Evolutionary conservation across 2,113 vertebrate genomes (phyloP), one percentile per base, ranked within the genome.

Genomic region (Erinaceus europaeus): DNA sequence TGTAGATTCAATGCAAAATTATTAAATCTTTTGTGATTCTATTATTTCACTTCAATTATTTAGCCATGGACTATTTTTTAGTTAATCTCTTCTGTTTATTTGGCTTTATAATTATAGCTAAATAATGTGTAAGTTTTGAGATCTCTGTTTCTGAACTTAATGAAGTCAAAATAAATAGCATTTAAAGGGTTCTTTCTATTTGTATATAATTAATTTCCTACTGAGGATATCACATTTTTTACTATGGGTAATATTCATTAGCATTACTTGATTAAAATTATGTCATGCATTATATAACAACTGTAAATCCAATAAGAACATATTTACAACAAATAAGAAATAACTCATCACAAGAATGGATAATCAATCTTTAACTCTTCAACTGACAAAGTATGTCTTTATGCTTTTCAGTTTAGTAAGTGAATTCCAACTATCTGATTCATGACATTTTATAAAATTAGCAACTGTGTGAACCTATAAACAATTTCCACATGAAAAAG

Each of bases 81-180:
- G 82, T 48, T 84, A 85, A 73, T 50, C 7, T 59, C 12, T 86
- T 44, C 14, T 21, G 84, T 40, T 79, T 65, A 79, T 36, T 79
- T 88, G 15, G n/a, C n/a, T 59, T 92, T 74, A 62, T 40, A 90
- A 89, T 61, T 74, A n/a, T n/a, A n/a, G n/a, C n/a, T n/a, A n/a
- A n/a, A 46, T 74, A 27, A 65, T 64, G 46, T n/a, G 6, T 69
- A 62, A 80, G 75, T 64, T n/a, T n/a, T 40, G 27, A 86, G 7
- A 38, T 25, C 15, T 91, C 25, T 14, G 17, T 44, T 67, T 67
- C 27, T 80, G 6, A 59, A 71, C 32, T 90, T 78, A 79, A 86
- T 18, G 4, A 92, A 62, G 2, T 76, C 14, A 65, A 88, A 76
- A 76, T 85, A 78, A 72, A 50, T 9, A 48, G 17, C 48, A 50